Conservation (phyloP, 2,888 invertebrate species). For the Euplexia lucipara region DNA sequence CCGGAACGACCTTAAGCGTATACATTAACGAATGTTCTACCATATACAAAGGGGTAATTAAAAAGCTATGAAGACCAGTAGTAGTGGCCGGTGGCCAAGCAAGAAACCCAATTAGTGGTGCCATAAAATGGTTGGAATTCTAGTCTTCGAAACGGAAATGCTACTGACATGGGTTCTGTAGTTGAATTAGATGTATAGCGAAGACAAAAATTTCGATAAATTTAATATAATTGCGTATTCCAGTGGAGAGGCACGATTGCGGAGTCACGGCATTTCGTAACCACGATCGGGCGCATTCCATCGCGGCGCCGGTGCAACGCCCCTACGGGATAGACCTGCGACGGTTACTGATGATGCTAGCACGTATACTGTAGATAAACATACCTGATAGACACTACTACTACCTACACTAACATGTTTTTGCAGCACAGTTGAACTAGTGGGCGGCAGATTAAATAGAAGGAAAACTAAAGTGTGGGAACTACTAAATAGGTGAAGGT, state of each 20-base stretch:
- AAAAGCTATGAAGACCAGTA: conserved; percentile 83
- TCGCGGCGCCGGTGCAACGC: conserved; percentile 83
- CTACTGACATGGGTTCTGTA: conserved; percentile 14
- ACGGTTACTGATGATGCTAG: conserved; percentile 77
- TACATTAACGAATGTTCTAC: conserved; percentile 86
- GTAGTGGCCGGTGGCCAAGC: conserved; percentile 61
- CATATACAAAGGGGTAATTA: conserved; percentile 85
- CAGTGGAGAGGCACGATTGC: conserved; percentile 77
- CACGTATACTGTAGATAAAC: conserved; percentile 61
- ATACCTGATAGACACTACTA: conserved; percentile 54
- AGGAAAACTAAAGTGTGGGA: conserved; percentile 66
- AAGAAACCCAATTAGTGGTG: conserved; percentile 76
- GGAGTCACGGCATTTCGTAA: conserved; percentile 88
- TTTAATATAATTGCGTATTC: conserved; percentile 78
- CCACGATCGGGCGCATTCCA: conserved; percentile 88
- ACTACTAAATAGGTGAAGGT: conserved; percentile 72
- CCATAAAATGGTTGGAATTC: conserved; percentile 67
- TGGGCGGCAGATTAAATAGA: conserved; percentile 62
- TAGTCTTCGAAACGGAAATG: conserved; percentile 38
- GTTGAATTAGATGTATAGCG: conserved; percentile 36
- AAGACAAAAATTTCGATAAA: conserved; percentile 66
- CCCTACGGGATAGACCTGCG: conserved; percentile 82
- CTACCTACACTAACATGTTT: conserved; percentile 57
- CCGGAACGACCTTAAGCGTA: conserved; percentile 81
- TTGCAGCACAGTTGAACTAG: conserved; percentile 43